A percentile compares a stretch with the other conserved stretches of the same genome.
Conservation (phyloP, 2,888 invertebrate species). For the Polyommatus icarus region DNA sequence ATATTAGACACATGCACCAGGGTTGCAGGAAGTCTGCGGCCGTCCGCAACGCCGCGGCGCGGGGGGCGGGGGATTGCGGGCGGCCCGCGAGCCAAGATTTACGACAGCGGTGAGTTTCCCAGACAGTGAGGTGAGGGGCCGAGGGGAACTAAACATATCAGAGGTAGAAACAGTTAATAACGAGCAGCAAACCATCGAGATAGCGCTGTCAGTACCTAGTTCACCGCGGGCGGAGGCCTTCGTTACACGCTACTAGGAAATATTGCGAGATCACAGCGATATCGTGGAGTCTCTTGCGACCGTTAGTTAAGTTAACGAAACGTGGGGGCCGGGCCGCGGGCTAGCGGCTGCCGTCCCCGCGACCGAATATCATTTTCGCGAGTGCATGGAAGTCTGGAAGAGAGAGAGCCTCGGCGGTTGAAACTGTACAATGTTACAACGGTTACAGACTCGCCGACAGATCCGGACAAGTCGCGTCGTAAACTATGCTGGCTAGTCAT, state of each 20-base stretch:
- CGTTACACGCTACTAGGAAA: slow-evolving; percentile 66
- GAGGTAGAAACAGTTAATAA: slow-evolving; percentile 65
- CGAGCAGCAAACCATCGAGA: slow-evolving; percentile 79
- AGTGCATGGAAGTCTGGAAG: slow-evolving; percentile 89
- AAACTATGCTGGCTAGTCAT: background rate
- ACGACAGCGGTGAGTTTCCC: slow-evolving; percentile 57
- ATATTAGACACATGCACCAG: slow-evolving; percentile 70
- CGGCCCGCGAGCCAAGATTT: slow-evolving; percentile 48
- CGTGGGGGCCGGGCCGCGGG: slow-evolving; percentile 59
- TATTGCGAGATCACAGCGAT: slow-evolving; percentile 72
- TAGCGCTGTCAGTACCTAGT: slow-evolving; percentile 73
- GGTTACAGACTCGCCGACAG: background rate
- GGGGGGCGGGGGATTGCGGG: slow-evolving; percentile 45
- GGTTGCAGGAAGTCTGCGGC: slow-evolving; percentile 39
- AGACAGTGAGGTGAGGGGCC: slow-evolving; percentile 49
- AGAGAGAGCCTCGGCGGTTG: slow-evolving; percentile 66
- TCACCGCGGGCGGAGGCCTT: slow-evolving; percentile 49
- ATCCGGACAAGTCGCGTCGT: slow-evolving; percentile 4
- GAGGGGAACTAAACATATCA: slow-evolving; percentile 60
- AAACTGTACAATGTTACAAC: slow-evolving; percentile 38
- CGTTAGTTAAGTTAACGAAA: slow-evolving; percentile 66
- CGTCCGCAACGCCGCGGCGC: slow-evolving; percentile 40
- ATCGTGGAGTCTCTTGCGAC: slow-evolving; percentile 67
- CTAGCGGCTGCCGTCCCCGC: slow-evolving; percentile 81
- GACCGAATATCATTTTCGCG: slow-evolving; percentile 85